Evolutionary conservation across 1,140 invertebrate species (phyloP), one percentile per base, ranked within the genome.

Genomic region (Aphidius ervi): DNA sequence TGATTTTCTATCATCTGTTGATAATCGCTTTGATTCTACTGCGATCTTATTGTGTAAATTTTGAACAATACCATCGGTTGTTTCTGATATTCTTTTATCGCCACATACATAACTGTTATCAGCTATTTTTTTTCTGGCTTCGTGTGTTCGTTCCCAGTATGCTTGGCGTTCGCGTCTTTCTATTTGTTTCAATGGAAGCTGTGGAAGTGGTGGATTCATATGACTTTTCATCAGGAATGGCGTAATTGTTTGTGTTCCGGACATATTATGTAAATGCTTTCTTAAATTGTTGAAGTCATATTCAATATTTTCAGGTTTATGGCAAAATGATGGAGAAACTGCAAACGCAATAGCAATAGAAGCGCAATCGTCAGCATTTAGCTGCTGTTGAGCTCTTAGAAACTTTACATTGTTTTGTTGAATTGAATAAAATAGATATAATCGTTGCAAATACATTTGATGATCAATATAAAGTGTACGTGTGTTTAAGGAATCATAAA

Each of bases 291-390:
- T 23, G 31, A 23, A 23, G 31, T 49, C 20, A 23, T 49, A 49
- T 23, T 43, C 16, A 3, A 58, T 23, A 23, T 41, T 2, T 31
- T 64, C 52, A 39, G 56, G 52, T 40, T 61, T 64, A 43, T 16
- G 7, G 6, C 53, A 39, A 50, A 55, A 46, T 5, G 56, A 8
- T 5, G 61, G 56, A 6, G 47, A 56, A 52, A 61, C 47, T 31
- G 55, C 57, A 62, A 62, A 64, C 6, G 65, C 65, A 57, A 66
- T 63, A 2, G 65, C 48, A 59, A 62, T 62, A 5, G 64, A 49
- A 1, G 60, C 58, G 43, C 60, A 61, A 55, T 66, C 61, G 52
- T 48, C 39, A 6, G 5, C 7, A 50, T 66, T 66, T 20, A 9
- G 7, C 52, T 66, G 65, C 9, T 31, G 5, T 50, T 66, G 62